phyloP scores from a whole-genome alignment of 2,113 vertebrate species.

The Dicrurus megarhynchus region DNA sequence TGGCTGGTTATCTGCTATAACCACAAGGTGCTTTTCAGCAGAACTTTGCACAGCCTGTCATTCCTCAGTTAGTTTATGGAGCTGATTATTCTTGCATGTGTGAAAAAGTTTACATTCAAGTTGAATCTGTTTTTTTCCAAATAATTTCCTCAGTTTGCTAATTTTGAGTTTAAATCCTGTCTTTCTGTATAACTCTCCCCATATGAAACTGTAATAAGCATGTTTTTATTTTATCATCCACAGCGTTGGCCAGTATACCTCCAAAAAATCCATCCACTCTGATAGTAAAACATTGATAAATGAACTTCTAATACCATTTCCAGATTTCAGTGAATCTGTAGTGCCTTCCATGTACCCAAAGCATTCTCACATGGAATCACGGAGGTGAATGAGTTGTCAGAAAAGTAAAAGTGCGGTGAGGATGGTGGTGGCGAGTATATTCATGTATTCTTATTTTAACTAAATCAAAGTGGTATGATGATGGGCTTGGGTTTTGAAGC shows the following conservation, averaged over 20 bases:
- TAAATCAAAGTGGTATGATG: not conserved
- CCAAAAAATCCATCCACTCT: not conserved
- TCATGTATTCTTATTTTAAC: not conserved
- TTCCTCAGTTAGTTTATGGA: not conserved
- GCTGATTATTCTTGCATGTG: not conserved
- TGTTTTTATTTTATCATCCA: not conserved
- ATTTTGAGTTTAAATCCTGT: not conserved
- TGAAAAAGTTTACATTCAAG: not conserved
- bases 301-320: not conserved
- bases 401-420: not conserved
- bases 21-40: not conserved
- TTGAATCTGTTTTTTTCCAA: not conserved
- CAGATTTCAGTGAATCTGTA: not conserved
- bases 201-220: not conserved
- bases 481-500: not conserved
- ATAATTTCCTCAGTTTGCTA: not conserved
- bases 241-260: not conserved
- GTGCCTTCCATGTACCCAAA: not conserved
- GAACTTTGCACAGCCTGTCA: not conserved
- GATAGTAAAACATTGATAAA: not conserved
- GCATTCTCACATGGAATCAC: not conserved
- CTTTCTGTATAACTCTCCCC: not conserved
- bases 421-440: not conserved
- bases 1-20: not conserved
- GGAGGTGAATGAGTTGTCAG: not conserved